These are phyloP conservation scores for Gastracanthus pulcherrimus DNA, from an alignment of 2,888 invertebrate genomes.

Conservation along the genomic window DNA sequence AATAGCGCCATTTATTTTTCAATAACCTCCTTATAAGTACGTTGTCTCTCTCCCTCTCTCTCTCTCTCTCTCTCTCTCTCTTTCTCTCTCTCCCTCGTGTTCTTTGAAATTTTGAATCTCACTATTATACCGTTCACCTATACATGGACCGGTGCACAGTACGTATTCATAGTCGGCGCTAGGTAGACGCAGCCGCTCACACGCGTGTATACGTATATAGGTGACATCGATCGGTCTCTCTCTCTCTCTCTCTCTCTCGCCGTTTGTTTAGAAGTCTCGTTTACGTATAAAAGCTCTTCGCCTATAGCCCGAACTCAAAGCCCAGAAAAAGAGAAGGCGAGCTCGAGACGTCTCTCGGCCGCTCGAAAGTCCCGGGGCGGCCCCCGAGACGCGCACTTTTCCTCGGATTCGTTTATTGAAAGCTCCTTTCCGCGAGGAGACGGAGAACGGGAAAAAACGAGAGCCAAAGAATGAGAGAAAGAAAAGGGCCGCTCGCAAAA, in stretches of 20 bases:
- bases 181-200: neutral
- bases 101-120: no score
- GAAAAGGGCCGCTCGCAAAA: neutral
- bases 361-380: neutral
- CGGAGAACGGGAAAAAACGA: no score
- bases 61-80: neutral
- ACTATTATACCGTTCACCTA: no score
- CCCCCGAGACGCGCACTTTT: neutral
- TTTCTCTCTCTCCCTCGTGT: neutral
- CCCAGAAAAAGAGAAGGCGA: neutral
- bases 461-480: neutral
- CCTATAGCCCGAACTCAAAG: neutral
- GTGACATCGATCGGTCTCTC: constrained; percentile 21
- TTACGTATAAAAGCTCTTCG: constrained; percentile 16
- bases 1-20: neutral
- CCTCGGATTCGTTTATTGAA: constrained; percentile 25
- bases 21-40: neutral
- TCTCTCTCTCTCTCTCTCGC: no score
- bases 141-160: no score
- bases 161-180: no score
- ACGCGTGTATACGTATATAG: neutral
- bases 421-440: neutral
- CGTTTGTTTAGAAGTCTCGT: constrained; percentile 31
- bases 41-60: neutral
- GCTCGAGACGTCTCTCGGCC: neutral